Conservation (phyloP, 2,113 vertebrate genomes). For the Plotosus lineatus region DNA sequence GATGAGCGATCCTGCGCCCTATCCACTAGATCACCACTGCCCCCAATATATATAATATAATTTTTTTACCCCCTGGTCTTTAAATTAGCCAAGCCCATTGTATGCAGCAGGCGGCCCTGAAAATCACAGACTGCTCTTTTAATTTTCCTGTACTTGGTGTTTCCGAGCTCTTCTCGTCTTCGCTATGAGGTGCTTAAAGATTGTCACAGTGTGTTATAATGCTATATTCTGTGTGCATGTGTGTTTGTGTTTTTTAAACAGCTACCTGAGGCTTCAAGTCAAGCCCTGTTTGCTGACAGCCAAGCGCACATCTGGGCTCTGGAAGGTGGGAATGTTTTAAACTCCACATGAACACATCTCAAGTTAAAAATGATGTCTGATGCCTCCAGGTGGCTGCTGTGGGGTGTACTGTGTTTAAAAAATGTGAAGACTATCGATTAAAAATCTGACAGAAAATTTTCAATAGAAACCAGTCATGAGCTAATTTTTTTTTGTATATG, state of each 20-base stretch:
- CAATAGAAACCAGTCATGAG: background rate
- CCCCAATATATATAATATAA: too few species aligned
- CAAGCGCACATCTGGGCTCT: slow-evolving; percentile 98
- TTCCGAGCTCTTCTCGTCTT: background rate
- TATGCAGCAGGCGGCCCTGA: background rate
- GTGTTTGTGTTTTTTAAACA: slow-evolving; percentile 63
- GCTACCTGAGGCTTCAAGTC: slow-evolving; percentile 95
- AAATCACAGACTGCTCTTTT: slow-evolving; percentile 1
- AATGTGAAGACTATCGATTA: background rate
- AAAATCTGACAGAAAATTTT: background rate
- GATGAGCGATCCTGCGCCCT: too few species aligned
- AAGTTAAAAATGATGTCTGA: background rate
- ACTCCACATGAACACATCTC: background rate
- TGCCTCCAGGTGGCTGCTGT: background rate
- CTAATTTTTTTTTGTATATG: too few species aligned
- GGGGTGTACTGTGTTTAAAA: background rate
- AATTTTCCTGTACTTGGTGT: background rate
- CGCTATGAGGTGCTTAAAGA: background rate
- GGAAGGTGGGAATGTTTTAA: slow-evolving; percentile 77
- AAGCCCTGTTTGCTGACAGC: slow-evolving; percentile 89
- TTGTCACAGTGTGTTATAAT: background rate
- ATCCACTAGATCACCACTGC: too few species aligned
- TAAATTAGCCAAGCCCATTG: background rate
- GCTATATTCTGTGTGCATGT: background rate
- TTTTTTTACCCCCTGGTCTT: too few species aligned